These are phyloP conservation scores for Teleogryllus occipitalis DNA, from an alignment of 1,140 invertebrate species.

Conservation along the genomic window DNA sequence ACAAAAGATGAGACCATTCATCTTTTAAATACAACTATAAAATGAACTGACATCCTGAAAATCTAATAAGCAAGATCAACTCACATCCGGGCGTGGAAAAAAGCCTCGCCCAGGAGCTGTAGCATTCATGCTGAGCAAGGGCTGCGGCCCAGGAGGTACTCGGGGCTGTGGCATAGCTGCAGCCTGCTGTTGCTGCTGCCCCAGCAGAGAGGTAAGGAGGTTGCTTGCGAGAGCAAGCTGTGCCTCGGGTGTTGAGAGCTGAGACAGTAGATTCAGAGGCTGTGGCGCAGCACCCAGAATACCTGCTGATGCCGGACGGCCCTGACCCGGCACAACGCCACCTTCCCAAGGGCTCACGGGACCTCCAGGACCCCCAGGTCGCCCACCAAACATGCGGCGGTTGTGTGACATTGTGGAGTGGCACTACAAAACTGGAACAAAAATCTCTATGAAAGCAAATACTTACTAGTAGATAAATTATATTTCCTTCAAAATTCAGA, in stretches of 20 bases:
- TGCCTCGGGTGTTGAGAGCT: conserved; percentile 38
- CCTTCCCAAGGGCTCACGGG: conserved; percentile 39
- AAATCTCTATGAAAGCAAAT: no score
- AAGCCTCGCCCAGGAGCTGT: not conserved
- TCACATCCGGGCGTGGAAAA: not conserved
- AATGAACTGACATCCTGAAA: no score
- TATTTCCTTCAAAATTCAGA: no score
- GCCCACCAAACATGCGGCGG: not conserved
- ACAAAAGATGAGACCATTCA: no score
- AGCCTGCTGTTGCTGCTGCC: conserved; percentile 37
- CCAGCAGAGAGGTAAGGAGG: conserved; percentile 38
- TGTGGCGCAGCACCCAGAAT: conserved; percentile 35
- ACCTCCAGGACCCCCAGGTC: not conserved
- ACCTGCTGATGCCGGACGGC: conserved; percentile 25
- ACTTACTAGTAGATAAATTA: no score
- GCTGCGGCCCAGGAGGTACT: not conserved
- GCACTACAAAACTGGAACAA: no score
- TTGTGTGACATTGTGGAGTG: not conserved
- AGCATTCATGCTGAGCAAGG: not conserved
- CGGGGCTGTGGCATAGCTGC: not conserved
- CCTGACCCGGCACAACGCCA: conserved; percentile 38
- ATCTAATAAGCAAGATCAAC: conserved; percentile 23
- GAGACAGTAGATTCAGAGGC: conserved; percentile 37
- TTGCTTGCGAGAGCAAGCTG: conserved; percentile 42
- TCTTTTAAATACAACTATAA: no score